Conservation (phyloP, 53 echinoderm and acorn worm genomes). For the Echinometra lucunter region DNA sequence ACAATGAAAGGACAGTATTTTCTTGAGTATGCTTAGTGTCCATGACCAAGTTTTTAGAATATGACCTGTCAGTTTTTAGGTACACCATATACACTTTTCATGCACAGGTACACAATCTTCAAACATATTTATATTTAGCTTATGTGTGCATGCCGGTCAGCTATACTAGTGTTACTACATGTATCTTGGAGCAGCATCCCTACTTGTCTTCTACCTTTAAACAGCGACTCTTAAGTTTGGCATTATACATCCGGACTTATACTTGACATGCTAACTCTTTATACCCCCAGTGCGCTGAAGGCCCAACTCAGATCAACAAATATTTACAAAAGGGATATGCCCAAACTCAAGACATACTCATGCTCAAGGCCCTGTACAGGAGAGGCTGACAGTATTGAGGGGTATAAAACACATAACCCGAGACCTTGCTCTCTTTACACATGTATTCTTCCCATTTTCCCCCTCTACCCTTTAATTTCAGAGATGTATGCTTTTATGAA, state of each 20-base stretch:
- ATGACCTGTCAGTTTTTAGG: no score
- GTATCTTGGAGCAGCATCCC: neutral
- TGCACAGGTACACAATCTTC: no score
- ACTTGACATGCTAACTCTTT: constrained; percentile 71
- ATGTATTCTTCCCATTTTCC: neutral
- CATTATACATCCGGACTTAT: constrained; percentile 69
- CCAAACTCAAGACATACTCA: constrained; percentile 66
- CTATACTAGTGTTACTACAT: neutral
- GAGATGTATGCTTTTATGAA: neutral
- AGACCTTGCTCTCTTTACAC: neutral
- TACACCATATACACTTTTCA: no score
- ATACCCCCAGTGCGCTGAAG: constrained; percentile 27
- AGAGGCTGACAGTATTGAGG: constrained; percentile 44
- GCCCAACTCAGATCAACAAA: constrained; percentile 54
- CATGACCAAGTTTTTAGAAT: no score
- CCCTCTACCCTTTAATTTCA: neutral
- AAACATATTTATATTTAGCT: no score
- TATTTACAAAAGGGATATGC: constrained; percentile 68
- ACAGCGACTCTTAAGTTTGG: constrained; percentile 23
- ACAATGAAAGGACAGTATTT: neutral
- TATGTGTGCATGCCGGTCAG: neutral
- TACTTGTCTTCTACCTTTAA: neutral
- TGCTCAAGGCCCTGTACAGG: neutral
- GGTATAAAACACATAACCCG: constrained; percentile 21
- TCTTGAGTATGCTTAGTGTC: no score